These are phyloP conservation scores for Bombus pascuorum DNA, from an alignment of 1,140 invertebrate genomes.

Conservation along the genomic window DNA sequence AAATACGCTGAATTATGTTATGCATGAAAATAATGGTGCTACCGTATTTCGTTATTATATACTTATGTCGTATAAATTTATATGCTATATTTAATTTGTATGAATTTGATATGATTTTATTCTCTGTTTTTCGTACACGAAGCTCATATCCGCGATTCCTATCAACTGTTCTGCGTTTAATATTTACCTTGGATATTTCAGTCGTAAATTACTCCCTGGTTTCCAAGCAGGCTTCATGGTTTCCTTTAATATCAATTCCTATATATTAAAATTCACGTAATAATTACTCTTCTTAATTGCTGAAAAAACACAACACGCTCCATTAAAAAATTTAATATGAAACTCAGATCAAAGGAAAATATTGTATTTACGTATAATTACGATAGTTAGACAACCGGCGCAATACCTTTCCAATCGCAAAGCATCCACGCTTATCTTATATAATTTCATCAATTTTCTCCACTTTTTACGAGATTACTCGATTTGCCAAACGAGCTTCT, in stretches of 20 bases:
- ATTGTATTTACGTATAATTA: no score
- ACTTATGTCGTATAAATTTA: no score
- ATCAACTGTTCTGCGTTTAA: not conserved
- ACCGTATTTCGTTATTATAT: not conserved
- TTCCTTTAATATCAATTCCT: not conserved
- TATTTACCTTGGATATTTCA: not conserved
- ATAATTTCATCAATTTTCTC: no score
- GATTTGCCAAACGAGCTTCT: no score
- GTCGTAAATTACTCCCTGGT: not conserved
- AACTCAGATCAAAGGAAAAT: no score
- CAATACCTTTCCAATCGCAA: no score
- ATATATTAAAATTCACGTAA: not conserved
- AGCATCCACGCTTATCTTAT: no score
- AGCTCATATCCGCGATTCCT: not conserved
- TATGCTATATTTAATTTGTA: not conserved
- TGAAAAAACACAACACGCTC: no score
- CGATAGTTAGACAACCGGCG: no score
- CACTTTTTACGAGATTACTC: no score
- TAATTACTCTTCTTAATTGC: no score
- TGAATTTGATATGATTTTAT: not conserved
- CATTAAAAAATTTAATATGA: no score
- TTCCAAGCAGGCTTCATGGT: not conserved
- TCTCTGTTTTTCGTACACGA: not conserved
- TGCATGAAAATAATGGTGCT: not conserved
- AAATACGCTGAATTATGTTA: constrained; percentile 3